phyloP scores from a whole-genome alignment of 1,140 invertebrate genomes.

The Drosophila sucinea region DNA sequence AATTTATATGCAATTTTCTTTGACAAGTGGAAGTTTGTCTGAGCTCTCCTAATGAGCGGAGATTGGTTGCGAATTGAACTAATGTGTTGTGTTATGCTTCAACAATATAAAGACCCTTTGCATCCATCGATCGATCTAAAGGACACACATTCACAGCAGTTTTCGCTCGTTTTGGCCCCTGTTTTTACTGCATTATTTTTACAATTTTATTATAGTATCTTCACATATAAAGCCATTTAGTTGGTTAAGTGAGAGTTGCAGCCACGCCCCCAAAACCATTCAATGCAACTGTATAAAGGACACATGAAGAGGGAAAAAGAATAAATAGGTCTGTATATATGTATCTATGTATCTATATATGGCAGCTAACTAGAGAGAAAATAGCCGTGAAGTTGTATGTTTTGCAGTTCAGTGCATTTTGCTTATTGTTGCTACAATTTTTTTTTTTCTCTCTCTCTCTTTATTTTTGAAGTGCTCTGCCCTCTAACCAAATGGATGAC shows the following conservation, averaged over 20 bases:
- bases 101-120: not conserved
- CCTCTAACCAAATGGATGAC: slow-evolving; percentile 57
- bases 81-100: not conserved
- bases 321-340: slow-evolving; percentile 16
- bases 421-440: slow-evolving; percentile 62
- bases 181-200: slow-evolving; percentile 4
- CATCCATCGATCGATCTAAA: not conserved
- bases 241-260: slow-evolving; percentile 52
- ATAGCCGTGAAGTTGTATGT: slow-evolving; percentile 72
- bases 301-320: not conserved
- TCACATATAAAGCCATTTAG: slow-evolving; percentile 55
- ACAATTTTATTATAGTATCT: slow-evolving; percentile 45
- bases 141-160: not conserved
- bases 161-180: not conserved
- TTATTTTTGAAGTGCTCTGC: slow-evolving; percentile 52
- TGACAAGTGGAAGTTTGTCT: slow-evolving; percentile 19
- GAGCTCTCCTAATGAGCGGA: not conserved
- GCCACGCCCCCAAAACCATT: not conserved
- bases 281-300: slow-evolving; percentile 1
- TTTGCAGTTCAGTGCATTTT: slow-evolving; percentile 64
- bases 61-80: not conserved
- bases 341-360: slow-evolving; percentile 51
- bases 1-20: slow-evolving; percentile 75
- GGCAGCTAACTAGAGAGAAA: slow-evolving; percentile 70
- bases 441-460: not conserved